A percentile compares a stretch with the other conserved stretches of the same genome.
phyloP scores from a whole-genome alignment of 2,888 invertebrate species.

The Anarsia innoxiella region DNA sequence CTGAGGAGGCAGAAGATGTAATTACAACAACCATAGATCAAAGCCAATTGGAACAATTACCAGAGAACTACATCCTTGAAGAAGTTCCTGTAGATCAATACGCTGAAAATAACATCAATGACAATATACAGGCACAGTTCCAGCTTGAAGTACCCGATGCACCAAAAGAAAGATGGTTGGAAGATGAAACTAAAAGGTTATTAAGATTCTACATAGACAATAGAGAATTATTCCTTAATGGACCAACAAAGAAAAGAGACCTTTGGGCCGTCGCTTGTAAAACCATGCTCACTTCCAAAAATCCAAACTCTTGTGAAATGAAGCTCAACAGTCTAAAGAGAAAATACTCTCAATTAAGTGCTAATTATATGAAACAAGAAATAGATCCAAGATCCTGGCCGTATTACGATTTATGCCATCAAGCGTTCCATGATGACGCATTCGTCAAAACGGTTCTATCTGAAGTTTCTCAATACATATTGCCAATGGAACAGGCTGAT shows the following conservation, averaged over 20 bases:
- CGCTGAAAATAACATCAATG: not conserved
- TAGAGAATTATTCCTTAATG: conserved; percentile 50
- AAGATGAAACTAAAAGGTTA: conserved; percentile 46
- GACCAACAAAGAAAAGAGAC: conserved; percentile 41
- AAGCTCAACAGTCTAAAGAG: conserved; percentile 39
- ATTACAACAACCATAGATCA: conserved; percentile 1
- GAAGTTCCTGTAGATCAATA: not conserved
- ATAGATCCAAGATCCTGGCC: conserved; percentile 34
- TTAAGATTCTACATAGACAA: conserved; percentile 61
- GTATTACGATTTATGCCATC: conserved; percentile 44
- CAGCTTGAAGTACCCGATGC: conserved; percentile 1
- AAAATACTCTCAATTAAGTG: conserved; percentile 37
- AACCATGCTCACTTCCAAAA: conserved; percentile 51
- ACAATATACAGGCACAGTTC: too few species aligned
- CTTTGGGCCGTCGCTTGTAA: conserved; percentile 61
- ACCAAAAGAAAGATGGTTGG: conserved; percentile 41
- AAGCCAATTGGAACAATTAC: conserved; percentile 3
- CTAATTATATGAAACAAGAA: conserved; percentile 34
- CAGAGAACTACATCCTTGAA: conserved; percentile 2
- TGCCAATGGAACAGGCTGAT: conserved; percentile 31
- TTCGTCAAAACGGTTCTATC: conserved; percentile 8
- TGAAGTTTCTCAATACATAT: not conserved
- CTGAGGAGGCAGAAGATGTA: not conserved
- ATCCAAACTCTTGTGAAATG: conserved; percentile 40
- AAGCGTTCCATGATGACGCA: conserved; percentile 51